Conservation (phyloP, 2,797 vertebrate genomes). For the Crotalus adamanteus region DNA sequence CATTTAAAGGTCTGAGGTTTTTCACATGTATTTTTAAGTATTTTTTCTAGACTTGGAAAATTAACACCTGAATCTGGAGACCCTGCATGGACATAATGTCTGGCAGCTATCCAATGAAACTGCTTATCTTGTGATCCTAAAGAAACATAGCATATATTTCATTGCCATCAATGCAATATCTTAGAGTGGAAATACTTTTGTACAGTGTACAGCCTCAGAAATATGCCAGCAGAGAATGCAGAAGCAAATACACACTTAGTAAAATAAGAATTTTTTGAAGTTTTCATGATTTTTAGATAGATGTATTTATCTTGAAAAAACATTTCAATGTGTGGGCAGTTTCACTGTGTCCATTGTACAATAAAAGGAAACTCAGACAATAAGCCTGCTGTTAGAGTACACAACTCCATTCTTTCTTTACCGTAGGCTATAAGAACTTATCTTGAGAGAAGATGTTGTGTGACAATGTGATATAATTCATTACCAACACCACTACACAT, state of each 20-base stretch:
- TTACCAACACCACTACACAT: background rate
- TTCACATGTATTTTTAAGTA: background rate
- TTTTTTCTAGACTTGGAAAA: slow-evolving; percentile 54
- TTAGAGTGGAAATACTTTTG: background rate
- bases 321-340: background rate
- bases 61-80: slow-evolving; percentile 45
- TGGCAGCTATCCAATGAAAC: slow-evolving; percentile 42
- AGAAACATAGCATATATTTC: background rate
- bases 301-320: slow-evolving; percentile 48
- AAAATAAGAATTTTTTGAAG: slow-evolving; percentile 44
- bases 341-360: background rate
- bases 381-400: background rate
- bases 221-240: slow-evolving; percentile 46
- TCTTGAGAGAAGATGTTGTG: background rate
- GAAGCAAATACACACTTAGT: slow-evolving; percentile 56
- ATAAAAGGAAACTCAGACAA: background rate
- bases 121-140: slow-evolving; percentile 40
- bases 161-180: background rate
- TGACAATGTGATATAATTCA: background rate
- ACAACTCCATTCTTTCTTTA: background rate
- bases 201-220: slow-evolving; percentile 35
- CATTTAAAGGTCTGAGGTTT: slow-evolving; percentile 22
- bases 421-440: background rate
- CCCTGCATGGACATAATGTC: slow-evolving; percentile 41
- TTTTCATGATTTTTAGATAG: slow-evolving; percentile 60